Percentiles rank a stretch among this genome's conserved stretches.
These are phyloP conservation scores for Galerucella pusilla DNA, from an alignment of 2,888 invertebrate genomes.

Conservation along the genomic window DNA sequence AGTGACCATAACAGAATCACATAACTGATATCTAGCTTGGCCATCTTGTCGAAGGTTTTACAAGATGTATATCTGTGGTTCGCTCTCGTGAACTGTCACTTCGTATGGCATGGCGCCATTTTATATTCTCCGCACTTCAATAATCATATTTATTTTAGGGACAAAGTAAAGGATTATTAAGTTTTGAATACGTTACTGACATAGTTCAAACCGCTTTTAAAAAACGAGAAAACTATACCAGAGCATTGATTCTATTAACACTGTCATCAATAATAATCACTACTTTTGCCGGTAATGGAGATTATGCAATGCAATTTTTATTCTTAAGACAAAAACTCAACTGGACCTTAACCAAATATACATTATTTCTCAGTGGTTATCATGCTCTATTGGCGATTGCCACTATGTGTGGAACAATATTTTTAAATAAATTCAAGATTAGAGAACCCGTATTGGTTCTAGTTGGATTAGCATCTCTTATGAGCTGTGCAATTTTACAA, in stretches of 20 bases:
- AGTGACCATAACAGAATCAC: too few relatives aligned
- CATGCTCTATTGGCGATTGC: constrained; percentile 70
- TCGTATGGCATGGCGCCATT: too few relatives aligned
- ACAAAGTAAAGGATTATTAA: neutral
- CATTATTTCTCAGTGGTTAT: constrained; percentile 68
- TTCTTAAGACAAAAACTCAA: constrained; percentile 73
- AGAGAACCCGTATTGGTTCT: constrained; percentile 65
- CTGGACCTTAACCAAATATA: constrained; percentile 75
- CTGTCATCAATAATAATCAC: constrained; percentile 61
- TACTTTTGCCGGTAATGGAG: constrained; percentile 65
- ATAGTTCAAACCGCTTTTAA: constrained; percentile 71
- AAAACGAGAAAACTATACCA: constrained; percentile 68
- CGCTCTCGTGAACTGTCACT: too few relatives aligned
- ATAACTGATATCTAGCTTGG: too few relatives aligned
- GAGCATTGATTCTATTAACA: constrained; percentile 67
- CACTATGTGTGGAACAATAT: constrained; percentile 69
- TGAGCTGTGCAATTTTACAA: constrained; percentile 57
- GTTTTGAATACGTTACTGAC: constrained; percentile 40
- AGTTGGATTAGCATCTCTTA: constrained; percentile 61
- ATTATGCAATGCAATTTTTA: constrained; percentile 69
- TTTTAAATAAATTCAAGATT: constrained; percentile 67
- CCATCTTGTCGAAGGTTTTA: too few relatives aligned
- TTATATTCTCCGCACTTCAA: too few relatives aligned
- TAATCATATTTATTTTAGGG: neutral
- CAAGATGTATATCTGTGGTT: too few relatives aligned